Base-by-base conservation (phyloP, 2,797 vertebrate genomes). In the Xiphophorus birchmanni region DNA sequence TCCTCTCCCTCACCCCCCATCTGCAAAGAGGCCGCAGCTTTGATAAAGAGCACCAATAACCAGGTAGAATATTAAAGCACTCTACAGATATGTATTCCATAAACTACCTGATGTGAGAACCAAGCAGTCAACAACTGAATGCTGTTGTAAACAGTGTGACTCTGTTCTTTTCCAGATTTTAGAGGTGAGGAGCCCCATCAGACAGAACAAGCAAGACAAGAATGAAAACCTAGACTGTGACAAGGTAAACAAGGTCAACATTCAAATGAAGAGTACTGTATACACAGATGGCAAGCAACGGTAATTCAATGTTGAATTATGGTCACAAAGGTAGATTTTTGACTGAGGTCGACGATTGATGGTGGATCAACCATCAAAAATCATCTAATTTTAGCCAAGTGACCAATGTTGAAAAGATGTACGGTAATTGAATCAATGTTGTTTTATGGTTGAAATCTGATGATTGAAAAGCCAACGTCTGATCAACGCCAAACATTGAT, bases 121-220 rank as follows among this genome's bases (percentile, higher is more conserved):
- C 18, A 65, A 35, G 7, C 17, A 37, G 29, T 65, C 32, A 8
- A 37, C 32, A 8, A 37, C 17, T 37, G 60, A 5, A 12, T 12
- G 9, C 10, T 42, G 10, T 40, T 69, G 10, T 69, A 42, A 69
- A 40, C 18, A 9, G 8, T 42, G 54, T 17, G 29, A n/a, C 44
- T 71, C 32, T 58, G 32, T 44, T 48, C 4, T 72, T 75, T 75
- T 74, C 90, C 95, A 99, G 98, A 96, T 98, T 88, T 95, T 98
- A 91, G 98, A 99, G 91, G 96, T 98, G 84, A 99, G 97, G 95
- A 98, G 96, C 91, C 97, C 98, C 84, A 95, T 95, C 93, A 98
- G 97, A 88, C 98, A 97, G 92, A 95, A 88, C 91, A 99, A 98
- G 83, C 95, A 97, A 89, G 97, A 99, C 93, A 99, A 97, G 93